phyloP scores from a whole-genome alignment of 2,888 invertebrate genomes.

The Cartodere bifasciata region DNA sequence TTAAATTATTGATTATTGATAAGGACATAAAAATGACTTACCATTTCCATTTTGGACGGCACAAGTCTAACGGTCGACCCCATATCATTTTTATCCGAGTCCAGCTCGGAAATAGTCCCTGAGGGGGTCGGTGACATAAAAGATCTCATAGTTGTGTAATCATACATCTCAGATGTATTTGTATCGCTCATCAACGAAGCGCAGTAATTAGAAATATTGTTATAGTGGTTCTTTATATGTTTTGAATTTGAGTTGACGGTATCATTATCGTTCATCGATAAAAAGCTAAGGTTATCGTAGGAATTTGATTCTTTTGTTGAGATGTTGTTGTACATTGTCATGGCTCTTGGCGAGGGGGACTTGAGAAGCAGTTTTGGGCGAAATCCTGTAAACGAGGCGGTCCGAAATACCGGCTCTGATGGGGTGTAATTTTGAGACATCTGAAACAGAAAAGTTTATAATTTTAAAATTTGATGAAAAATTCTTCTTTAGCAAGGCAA shows the following conservation, averaged over 20 bases:
- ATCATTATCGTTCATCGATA: constrained; percentile 20
- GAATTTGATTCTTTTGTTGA: constrained; percentile 20
- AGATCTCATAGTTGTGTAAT: constrained; percentile 25
- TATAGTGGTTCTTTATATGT: no score
- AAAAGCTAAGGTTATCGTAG: constrained; percentile 23
- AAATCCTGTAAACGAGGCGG: no score
- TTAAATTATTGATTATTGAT: no score
- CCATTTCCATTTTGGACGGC: constrained; percentile 27
- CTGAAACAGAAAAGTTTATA: no score
- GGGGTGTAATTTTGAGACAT: no score
- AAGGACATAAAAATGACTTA: no score
- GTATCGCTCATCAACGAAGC: constrained; percentile 15
- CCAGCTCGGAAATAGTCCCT: constrained; percentile 22
- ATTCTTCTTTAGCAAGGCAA: no score
- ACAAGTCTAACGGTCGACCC: constrained; percentile 30
- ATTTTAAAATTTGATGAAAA: no score
- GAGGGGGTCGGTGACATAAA: constrained; percentile 22
- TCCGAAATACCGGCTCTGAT: no score
- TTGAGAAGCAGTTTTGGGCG: no score
- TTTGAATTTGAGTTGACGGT: constrained; percentile 13
- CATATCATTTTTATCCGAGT: constrained; percentile 26
- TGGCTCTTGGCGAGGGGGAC: constrained; percentile 30
- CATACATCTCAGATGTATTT: constrained; percentile 22
- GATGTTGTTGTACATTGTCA: constrained; percentile 31
- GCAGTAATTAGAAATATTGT: constrained; percentile 11